Evolutionary conservation across 2,113 vertebrate species (phyloP).

Genomic region (Nibea coibor): DNA sequence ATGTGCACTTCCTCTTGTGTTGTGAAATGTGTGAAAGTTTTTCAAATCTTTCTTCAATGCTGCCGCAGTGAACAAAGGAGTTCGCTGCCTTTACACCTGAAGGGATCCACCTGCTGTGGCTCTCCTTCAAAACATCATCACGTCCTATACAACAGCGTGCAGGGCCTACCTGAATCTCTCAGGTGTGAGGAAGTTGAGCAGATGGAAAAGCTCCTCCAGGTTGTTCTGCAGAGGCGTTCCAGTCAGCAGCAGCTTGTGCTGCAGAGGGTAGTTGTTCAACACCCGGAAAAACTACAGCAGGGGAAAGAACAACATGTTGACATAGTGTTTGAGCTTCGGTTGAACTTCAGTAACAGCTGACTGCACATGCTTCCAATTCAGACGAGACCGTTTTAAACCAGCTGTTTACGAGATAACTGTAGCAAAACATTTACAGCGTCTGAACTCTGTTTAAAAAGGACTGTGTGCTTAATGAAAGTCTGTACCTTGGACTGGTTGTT

Average conservation of each 20-base stretch:
- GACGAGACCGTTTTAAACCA: too few relatives aligned
- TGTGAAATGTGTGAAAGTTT: too few relatives aligned
- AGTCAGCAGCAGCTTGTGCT: slow-evolving; percentile 95
- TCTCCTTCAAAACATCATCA: neutral
- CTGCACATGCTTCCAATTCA: neutral
- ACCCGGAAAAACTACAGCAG: slow-evolving; percentile 93
- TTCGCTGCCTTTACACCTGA: neutral
- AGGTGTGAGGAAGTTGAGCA: slow-evolving; percentile 97
- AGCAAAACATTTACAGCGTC: neutral
- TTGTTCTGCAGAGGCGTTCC: slow-evolving; percentile 98
- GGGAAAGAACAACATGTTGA: neutral
- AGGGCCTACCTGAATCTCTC: slow-evolving; percentile 93
- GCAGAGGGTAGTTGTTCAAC: slow-evolving; percentile 95
- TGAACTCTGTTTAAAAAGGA: neutral
- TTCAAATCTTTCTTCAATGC: too few relatives aligned
- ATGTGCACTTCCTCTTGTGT: too few relatives aligned
- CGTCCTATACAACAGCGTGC: neutral
- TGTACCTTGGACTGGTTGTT: slow-evolving; percentile 98
- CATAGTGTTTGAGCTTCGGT: slow-evolving; percentile 4
- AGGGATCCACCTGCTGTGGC: neutral
- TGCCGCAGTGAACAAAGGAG: too few relatives aligned
- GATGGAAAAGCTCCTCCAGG: slow-evolving; percentile 95
- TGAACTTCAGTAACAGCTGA: neutral
- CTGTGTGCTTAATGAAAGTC: neutral
- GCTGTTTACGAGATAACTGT: neutral